Evolutionary conservation across 2,888 invertebrate species (phyloP).

Genomic region (Muschampia plurimacula): DNA sequence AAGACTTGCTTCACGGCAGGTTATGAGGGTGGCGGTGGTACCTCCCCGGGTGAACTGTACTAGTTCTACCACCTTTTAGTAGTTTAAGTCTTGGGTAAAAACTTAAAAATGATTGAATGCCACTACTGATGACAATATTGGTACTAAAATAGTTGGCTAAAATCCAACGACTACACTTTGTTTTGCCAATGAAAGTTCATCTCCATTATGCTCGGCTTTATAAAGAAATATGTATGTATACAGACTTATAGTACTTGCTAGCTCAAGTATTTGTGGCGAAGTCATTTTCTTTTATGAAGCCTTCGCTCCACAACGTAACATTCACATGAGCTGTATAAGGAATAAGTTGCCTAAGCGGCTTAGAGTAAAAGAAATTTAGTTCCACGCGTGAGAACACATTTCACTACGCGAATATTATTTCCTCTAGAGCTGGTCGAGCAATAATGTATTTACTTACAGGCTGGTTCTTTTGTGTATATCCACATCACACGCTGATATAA

Average conservation of each 20-base stretch:
- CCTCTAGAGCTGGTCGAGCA: not conserved
- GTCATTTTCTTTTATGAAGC: constrained; percentile 17
- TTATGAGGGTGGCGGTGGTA: too few relatives aligned
- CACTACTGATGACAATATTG: too few relatives aligned
- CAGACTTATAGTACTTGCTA: not conserved
- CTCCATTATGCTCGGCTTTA: not conserved
- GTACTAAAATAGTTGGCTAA: too few relatives aligned
- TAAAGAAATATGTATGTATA: not conserved
- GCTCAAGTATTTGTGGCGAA: constrained; percentile 11
- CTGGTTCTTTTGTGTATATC: not conserved
- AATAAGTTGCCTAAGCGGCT: constrained; percentile 29
- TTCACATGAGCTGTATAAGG: constrained; percentile 13
- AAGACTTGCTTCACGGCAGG: too few relatives aligned
- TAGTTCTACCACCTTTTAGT: too few relatives aligned
- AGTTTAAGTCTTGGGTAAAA: too few relatives aligned
- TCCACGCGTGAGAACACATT: constrained; percentile 5
- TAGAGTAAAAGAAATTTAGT: constrained; percentile 14
- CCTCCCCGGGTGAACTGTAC: too few relatives aligned
- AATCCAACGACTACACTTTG: too few relatives aligned
- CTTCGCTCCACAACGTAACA: not conserved
- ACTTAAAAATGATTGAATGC: too few relatives aligned
- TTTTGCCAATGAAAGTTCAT: not conserved
- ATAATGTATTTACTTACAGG: not conserved
- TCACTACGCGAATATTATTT: constrained; percentile 5
- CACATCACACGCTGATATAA: not conserved